A percentile compares a stretch with the other conserved stretches of the same genome.
These are phyloP conservation scores for Brachionus manjavacas DNA, from an alignment of 1,140 invertebrate genomes.

Conservation along the genomic window DNA sequence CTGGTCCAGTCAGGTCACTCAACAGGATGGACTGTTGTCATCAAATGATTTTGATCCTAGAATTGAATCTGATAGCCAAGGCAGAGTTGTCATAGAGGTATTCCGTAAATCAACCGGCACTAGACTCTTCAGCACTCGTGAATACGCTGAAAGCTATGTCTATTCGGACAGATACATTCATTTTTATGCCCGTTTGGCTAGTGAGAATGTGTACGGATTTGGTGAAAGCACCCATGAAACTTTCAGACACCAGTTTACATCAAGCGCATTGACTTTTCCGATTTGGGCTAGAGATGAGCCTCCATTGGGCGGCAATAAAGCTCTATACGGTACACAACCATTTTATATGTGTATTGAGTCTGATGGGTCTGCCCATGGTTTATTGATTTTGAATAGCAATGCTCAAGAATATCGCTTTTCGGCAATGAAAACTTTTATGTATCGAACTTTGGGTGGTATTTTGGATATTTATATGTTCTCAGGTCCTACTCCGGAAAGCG, in stretches of 20 bases:
- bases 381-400: constrained; percentile 37
- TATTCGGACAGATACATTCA: constrained; percentile 43
- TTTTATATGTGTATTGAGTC: constrained; percentile 24
- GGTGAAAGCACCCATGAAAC: constrained; percentile 41
- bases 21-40: neutral
- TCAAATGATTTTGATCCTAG: constrained; percentile 8
- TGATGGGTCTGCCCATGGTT: constrained; percentile 16
- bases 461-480: constrained; percentile 60
- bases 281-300: constrained; percentile 35
- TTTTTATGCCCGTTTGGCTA: constrained; percentile 43
- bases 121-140: constrained; percentile 37
- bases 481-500: constrained; percentile 58
- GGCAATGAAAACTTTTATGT: constrained; percentile 49
- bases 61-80: constrained; percentile 15
- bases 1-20: neutral
- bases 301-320: neutral
- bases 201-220: constrained; percentile 35
- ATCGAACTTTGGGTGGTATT: constrained; percentile 53
- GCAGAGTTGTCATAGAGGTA: constrained; percentile 22
- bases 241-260: constrained; percentile 20
- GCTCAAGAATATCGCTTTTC: constrained; percentile 46
- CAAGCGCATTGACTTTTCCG: constrained; percentile 7
- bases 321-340: constrained; percentile 36
- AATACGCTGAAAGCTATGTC: constrained; percentile 38
- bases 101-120: constrained; percentile 13